Percentiles rank a stretch among this genome's conserved stretches.
These are phyloP conservation scores for Drosophila santomea DNA, from an alignment of 1,140 invertebrate genomes.

Conservation along the genomic window DNA sequence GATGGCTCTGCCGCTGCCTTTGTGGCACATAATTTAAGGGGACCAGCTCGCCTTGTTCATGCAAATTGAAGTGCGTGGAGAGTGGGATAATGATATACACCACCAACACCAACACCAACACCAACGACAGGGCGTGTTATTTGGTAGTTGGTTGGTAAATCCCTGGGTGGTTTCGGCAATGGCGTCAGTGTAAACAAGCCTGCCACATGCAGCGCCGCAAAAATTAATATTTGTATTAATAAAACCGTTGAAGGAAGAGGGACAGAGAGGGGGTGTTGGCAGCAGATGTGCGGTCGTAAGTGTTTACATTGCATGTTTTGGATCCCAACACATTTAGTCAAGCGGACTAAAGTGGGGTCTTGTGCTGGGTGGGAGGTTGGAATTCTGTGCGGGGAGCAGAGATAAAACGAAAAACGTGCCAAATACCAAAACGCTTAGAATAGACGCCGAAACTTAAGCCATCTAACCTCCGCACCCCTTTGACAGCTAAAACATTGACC, in stretches of 20 bases:
- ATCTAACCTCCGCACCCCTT: conserved; percentile 2
- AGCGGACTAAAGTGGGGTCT: conserved; percentile 18
- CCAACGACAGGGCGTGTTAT: background rate
- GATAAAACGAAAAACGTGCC: conserved; percentile 70
- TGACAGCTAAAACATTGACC: conserved; percentile 14
- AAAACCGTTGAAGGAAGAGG: conserved; percentile 52
- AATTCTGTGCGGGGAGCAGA: conserved; percentile 3
- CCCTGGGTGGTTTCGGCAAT: conserved; percentile 33
- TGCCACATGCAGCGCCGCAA: conserved; percentile 77
- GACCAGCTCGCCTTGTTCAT: conserved; percentile 66
- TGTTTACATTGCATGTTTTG: conserved; percentile 79
- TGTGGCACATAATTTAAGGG: conserved; percentile 25
- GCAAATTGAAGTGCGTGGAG: conserved; percentile 76
- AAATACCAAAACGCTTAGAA: conserved; percentile 65
- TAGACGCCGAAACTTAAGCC: conserved; percentile 43
- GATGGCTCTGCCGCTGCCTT: background rate
- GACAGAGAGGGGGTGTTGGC: conserved; percentile 1
- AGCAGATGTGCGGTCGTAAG: conserved; percentile 79
- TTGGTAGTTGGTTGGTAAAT: conserved; percentile 13
- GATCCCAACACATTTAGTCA: conserved; percentile 72
- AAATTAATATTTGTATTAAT: conserved; percentile 84
- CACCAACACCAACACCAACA: conserved; percentile 1
- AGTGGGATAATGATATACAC: conserved; percentile 71
- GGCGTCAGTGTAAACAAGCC: conserved; percentile 78
- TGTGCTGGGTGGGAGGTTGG: background rate